Evolutionary conservation across 92 coral and sea anemone species (phyloP), one percentile per base, ranked within the genome.

Genomic region (Porites cylindrica): DNA sequence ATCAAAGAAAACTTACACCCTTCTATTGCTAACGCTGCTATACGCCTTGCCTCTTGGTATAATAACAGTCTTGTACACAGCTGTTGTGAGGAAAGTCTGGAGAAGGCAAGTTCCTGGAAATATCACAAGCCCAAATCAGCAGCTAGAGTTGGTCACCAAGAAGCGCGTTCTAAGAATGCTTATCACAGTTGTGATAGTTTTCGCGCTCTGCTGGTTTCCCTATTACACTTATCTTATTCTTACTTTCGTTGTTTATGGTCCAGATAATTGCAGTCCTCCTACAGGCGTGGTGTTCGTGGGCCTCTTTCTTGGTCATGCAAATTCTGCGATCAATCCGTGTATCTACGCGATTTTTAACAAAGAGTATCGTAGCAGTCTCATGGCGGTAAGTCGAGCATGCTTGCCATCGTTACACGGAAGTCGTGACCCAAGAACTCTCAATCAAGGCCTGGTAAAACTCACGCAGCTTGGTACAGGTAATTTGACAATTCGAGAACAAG

Each of bases 61-160:
- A 7, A 95, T 97, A 61, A 88, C 92, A 1, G 82, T 88, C 17
- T 83, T 97, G 66, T 97, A 97, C 89, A 61, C 97, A 32, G 93
- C 96, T 66, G 95, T 97, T n/a, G 95, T 96, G 47, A 79, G 88
- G 24, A 92, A 92, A 17, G 94, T 97, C 1, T 97, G 99, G 98
- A 91, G 85, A 68, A 91, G 96, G 38, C 97, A 84, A 54, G 95
- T 96, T 2, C 99, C 98, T 3, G 99, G 99, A n/a, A 95, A 90
- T 77, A 87, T 88, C 62, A 94, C 95, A 16, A 89, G 75, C 24
- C 93, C 98, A 68, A 94, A 90, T 66, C 94, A 92, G 74, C 76
- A 85, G 23, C 87, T 92, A 3, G 96, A 94, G 84, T 90, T 86
- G 66, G 90, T 53, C 21, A 88, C 93, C 12, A 94, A 92, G 90